Evolutionary conservation across 2,888 invertebrate species (phyloP).

Genomic region (Pachliopta kotzebuea): DNA sequence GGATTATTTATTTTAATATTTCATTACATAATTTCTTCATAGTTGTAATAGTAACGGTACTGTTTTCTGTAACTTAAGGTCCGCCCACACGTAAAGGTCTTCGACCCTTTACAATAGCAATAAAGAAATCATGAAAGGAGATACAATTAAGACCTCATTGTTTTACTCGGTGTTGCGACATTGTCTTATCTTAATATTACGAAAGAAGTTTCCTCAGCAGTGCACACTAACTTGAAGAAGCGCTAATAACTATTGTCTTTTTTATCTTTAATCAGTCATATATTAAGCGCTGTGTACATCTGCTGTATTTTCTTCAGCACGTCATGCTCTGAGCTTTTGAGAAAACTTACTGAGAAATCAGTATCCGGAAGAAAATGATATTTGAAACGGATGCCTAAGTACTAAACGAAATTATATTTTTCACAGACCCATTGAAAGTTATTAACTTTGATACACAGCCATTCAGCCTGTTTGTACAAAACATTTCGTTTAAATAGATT

Average conservation of each 20-base stretch:
- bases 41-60: conserved; percentile 1
- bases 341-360: too few relatives aligned
- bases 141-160: conserved; percentile 73
- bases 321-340: too few relatives aligned
- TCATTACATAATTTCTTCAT: neutral
- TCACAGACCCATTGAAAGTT: too few relatives aligned
- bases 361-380: too few relatives aligned
- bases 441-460: too few relatives aligned
- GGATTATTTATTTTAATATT: neutral
- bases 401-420: too few relatives aligned
- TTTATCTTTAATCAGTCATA: too few relatives aligned
- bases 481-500: neutral
- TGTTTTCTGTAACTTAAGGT: conserved; percentile 33
- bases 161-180: conserved; percentile 66
- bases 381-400: too few relatives aligned
- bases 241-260: neutral
- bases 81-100: conserved; percentile 51
- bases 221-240: neutral
- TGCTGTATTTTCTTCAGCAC: too few relatives aligned
- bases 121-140: conserved; percentile 50
- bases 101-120: conserved; percentile 52
- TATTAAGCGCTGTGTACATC: too few relatives aligned
- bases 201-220: conserved; percentile 45
- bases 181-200: conserved; percentile 63
- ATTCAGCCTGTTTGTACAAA: too few relatives aligned